Evolutionary conservation across 2,113 vertebrate genomes (phyloP), one percentile per base, ranked within the genome.

Genomic region (Argyrosomus japonicus): DNA sequence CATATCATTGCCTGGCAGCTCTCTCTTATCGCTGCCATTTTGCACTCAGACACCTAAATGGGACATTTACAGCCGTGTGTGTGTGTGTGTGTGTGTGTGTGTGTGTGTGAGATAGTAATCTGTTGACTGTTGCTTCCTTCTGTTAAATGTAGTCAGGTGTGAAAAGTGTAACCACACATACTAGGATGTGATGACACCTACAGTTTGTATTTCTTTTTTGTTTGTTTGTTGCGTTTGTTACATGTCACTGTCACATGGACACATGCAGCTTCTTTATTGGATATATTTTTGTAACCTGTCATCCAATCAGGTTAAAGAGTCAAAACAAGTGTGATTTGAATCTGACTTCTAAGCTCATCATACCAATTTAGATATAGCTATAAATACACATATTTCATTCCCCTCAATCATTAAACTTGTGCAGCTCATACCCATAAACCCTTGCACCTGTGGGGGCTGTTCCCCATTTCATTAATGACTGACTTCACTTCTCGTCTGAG

Each of bases 11-110:
- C 75, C 18, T 40, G 43, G 8, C 57, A 75, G 57, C 27, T 61
- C 75, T 51, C 27, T 74, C 54, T 80, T 56, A 61, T 68, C 5
- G 69, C 64, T 82, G 58, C 72, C 47, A 29, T 82, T 83, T 56
- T 75, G 57, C 32, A 25, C 54, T 70, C 12, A 67, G 67, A 13
- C 27, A 11, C 56, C 19, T 51, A 25, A 29, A 63, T n/a, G 53
- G 18, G 29, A 73, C 19, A 51, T 84, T 79, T 70, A 81, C 74
- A 68, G 62, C 23, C 15, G 0, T 15, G 21, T 43, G 54, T 68
- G 36, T 61, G 47, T 69, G 58, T 40, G 45, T 45, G 51, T 36
- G 32, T 36, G 32, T 36, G 32, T 36, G 6, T 43, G 54, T 68
- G 36, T 45, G 51, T 36, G 36, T 8, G 36, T 40, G 36, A 9